Conservation (phyloP, 37 sponge, comb jelly and placozoan species). For the Eunapius fragilis region DNA sequence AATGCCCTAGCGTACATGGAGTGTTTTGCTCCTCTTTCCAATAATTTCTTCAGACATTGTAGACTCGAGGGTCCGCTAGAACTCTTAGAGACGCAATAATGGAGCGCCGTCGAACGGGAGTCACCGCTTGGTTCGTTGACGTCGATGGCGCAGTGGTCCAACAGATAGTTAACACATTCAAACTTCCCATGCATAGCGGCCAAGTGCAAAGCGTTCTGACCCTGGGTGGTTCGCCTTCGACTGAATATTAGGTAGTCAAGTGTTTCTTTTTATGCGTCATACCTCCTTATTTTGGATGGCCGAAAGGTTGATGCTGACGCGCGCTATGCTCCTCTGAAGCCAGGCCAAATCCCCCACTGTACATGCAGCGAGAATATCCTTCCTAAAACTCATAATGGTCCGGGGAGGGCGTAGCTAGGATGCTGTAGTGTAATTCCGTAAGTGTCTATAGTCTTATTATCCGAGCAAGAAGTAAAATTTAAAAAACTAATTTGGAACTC, state of each 20-base stretch:
- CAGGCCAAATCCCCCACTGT: conserved; percentile 68
- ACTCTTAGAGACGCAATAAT: conserved; percentile 5
- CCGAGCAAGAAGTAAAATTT: not conserved
- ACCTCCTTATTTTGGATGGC: conserved; percentile 27
- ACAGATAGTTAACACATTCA: conserved; percentile 59
- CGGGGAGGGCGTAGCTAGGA: not conserved
- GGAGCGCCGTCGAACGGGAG: conserved; percentile 60
- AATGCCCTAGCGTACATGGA: conserved; percentile 40
- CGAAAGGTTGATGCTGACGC: not conserved
- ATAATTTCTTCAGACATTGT: conserved; percentile 54
- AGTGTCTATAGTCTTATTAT: not conserved
- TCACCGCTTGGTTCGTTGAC: conserved; percentile 5
- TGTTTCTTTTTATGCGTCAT: not conserved
- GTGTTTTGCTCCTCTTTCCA: conserved; percentile 56
- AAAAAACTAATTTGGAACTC: too few relatives aligned
- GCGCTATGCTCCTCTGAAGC: conserved; percentile 59
- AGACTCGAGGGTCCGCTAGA: not conserved
- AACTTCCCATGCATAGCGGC: conserved; percentile 51
- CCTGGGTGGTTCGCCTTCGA: conserved; percentile 22
- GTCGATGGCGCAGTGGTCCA: conserved; percentile 43
- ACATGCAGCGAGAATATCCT: conserved; percentile 63
- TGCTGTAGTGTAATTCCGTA: not conserved
- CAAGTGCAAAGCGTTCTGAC: conserved; percentile 59
- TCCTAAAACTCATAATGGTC: not conserved
- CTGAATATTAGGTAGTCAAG: not conserved